Base-by-base conservation (phyloP, 2,888 invertebrate genomes). In the Melikaiella ostensackeni region DNA sequence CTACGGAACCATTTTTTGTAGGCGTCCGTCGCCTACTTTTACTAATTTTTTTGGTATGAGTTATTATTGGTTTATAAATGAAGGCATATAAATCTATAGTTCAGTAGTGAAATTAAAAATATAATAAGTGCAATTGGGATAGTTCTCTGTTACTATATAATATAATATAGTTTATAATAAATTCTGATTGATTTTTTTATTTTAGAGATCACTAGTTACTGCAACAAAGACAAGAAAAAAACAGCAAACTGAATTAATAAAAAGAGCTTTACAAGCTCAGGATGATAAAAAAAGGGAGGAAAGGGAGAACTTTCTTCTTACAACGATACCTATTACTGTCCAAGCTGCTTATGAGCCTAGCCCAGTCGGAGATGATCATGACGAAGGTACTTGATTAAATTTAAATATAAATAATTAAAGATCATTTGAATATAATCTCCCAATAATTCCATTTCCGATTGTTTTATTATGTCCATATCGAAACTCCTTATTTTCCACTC, bases 181-280 rank as follows among this genome's bases (percentile, higher is more conserved):
- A 57, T 57, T 59, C 24, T 27, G 16, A 27, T 59, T 27, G 2
- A 16, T 27, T 57, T 46, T 80, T 75, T 24, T 70, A 81, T 89
- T 90, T 27, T 91, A 98, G 97, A 94, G 97, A 82, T 97, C 98
- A 8, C 92, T 99, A 86, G 99, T 99, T 66, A 99, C 99, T 35
- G 99, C 99, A 13, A 99, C 99, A 0, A 98, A 99, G 91, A 99
- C 99, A 0, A 94, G 99, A 27, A 98, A 99, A 90, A 99, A 99
- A 91, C 99, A 99, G 91, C 99, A 99, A 92, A 99, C 99, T 27
- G 99, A 99, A 92, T 95, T 99, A 79, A 98, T 99, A 77, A 97
- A 98, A 87, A 95, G 96, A 91, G 99, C 99, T 1, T 92, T 99
- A 24, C 96, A 98, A 89, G 98, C 98, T 59, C 97, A 99, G 85